Conservation (phyloP, 1,140 invertebrate genomes). For the Pectinophora gossypiella region DNA sequence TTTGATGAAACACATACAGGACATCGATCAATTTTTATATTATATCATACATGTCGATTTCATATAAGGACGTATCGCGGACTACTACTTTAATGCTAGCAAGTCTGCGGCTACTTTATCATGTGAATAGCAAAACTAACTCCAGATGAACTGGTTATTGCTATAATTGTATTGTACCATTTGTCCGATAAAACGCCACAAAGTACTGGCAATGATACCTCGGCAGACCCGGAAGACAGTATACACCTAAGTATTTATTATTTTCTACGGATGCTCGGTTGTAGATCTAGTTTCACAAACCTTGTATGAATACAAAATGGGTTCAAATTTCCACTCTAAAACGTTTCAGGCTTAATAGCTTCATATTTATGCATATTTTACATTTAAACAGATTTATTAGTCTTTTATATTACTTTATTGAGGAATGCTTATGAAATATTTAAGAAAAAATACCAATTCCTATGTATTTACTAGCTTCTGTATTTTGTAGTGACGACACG, state of each 20-base stretch:
- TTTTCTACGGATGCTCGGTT: not conserved
- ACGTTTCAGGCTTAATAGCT: too few species aligned
- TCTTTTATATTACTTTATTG: too few species aligned
- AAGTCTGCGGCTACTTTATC: constrained; percentile 45
- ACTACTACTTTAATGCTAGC: constrained; percentile 55
- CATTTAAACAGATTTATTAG: too few species aligned
- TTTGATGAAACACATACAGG: constrained; percentile 4
- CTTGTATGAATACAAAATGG: too few species aligned
- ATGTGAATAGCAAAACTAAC: constrained; percentile 71
- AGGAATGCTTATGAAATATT: too few species aligned
- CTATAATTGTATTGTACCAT: constrained; percentile 62
- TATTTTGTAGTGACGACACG: too few species aligned
- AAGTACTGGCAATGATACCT: constrained; percentile 58
- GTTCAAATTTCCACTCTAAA: too few species aligned
- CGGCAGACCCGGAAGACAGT: constrained; percentile 64
- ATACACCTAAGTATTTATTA: constrained; percentile 29
- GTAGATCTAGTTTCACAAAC: constrained; percentile 1
- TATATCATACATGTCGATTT: constrained; percentile 22
- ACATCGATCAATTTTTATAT: constrained; percentile 15
- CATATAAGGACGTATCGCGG: constrained; percentile 35
- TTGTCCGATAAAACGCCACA: constrained; percentile 75
- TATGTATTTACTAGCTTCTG: too few species aligned
- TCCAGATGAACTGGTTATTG: constrained; percentile 71
- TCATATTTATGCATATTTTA: too few species aligned
- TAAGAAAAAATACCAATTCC: too few species aligned